Base-by-base conservation (phyloP, 53 echinoderm and acorn worm species). In the Glandiceps talaboti region DNA sequence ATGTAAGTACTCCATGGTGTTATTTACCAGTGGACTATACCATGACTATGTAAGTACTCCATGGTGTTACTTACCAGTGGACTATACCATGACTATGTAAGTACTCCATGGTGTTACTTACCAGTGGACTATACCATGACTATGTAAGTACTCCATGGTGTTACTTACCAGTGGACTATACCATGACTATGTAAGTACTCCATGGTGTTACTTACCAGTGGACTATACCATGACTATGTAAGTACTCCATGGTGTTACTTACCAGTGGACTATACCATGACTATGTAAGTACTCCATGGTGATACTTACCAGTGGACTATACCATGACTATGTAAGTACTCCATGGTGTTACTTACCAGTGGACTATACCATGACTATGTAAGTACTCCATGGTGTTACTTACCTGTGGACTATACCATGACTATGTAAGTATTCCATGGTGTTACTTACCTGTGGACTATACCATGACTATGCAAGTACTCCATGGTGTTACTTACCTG, bases 121-220 rank as follows among this genome's bases (percentile, higher is more conserved):
- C 94, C 94, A 92, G 88, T 94, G 97, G 74, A 96, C 89, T 26
- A 93, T 96, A 29, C 84, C 80, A 26, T 87, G 87, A 27, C 78
- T 85, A 33, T 96, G 97, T 0, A 96, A 84, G 32, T 96, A 96
- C 76, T 96, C 89, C 30, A 96, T 75, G 25, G 97, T 89, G 87
- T 32, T 96, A n/a, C n/a, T n/a, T n/a, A 94, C 94, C 94, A 92
- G 88, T 94, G 97, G 74, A 96, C 89, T 26, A 93, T 96, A 29
- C 84, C 80, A 26, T 87, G 87, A 27, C 78, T 85, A 33, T 96
- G 97, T 0, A 96, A 84, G 32, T 96, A 96, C 76, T 96, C 89
- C 30, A 96, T 75, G 25, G 97, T 89, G 87, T 32, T 96, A n/a
- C n/a, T n/a, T n/a, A 94, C 94, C 94, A 92, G 88, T 94, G 97